These are phyloP conservation scores for Phaethon lepturus DNA, from an alignment of 2,113 vertebrate genomes.

Conservation along the genomic window DNA sequence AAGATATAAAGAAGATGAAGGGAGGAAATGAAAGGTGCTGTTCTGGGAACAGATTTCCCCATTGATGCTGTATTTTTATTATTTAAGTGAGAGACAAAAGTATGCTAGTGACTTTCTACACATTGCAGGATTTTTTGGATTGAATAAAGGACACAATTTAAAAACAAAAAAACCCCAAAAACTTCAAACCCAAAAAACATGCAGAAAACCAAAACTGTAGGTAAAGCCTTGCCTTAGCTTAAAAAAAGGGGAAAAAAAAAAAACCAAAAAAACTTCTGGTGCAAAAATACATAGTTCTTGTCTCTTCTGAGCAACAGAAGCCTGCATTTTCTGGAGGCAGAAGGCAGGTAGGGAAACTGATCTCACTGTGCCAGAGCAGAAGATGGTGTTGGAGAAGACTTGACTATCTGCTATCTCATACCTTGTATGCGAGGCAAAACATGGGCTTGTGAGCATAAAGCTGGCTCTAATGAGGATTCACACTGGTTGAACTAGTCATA, in stretches of 20 bases:
- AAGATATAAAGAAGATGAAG: not conserved
- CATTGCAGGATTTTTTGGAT: fast-evolving
- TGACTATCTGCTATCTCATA: not conserved
- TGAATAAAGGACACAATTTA: not conserved
- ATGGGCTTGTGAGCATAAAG: not conserved
- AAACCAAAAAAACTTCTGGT: not conserved
- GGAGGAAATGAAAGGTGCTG: not conserved
- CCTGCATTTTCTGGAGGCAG: not conserved
- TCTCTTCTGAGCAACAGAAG: not conserved
- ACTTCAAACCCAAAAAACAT: not conserved
- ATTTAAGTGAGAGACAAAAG: not conserved
- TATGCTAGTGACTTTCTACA: not conserved
- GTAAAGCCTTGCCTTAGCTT: not conserved
- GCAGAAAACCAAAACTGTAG: not conserved
- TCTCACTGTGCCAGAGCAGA: not conserved
- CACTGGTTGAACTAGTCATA: not conserved
- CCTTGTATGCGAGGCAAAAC: not conserved
- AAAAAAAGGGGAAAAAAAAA: too few relatives aligned
- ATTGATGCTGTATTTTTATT: not conserved
- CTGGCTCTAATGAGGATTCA: not conserved
- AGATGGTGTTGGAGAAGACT: too few relatives aligned
- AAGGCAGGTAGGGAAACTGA: not conserved
- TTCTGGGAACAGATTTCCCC: not conserved
- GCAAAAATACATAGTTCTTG: not conserved
- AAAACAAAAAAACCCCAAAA: not conserved